Conservation (phyloP, 1,140 invertebrate genomes). For the Macrobrachium rosenbergii region DNA sequence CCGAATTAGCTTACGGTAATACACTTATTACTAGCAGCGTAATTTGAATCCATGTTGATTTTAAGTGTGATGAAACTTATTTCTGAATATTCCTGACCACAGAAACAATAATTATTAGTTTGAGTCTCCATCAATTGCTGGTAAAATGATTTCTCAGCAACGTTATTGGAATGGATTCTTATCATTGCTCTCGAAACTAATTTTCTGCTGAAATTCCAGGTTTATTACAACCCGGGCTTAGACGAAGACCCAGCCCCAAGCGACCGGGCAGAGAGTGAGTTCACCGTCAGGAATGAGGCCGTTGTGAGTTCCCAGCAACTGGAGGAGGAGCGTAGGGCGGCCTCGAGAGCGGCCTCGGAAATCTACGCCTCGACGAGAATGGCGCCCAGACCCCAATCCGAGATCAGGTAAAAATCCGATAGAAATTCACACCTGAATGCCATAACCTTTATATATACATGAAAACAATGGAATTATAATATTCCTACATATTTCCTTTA, state of each 20-base stretch:
- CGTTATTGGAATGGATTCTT: no score
- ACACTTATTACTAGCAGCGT: no score
- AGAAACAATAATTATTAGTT: no score
- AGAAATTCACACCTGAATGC: neutral
- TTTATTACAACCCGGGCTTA: constrained; percentile 58
- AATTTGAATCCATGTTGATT: no score
- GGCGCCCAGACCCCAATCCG: constrained; percentile 50
- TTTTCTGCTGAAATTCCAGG: neutral
- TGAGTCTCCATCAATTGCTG: no score
- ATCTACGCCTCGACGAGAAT: constrained; percentile 64
- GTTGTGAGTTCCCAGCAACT: constrained; percentile 40
- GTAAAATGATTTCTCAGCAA: no score
- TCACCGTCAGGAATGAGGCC: constrained; percentile 59
- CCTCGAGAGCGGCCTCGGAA: constrained; percentile 61
- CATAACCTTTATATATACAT: neutral
- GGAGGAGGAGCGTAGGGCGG: constrained; percentile 58
- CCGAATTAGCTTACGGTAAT: neutral
- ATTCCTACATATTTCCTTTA: no score
- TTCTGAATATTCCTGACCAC: no score
- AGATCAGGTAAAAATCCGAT: constrained; percentile 43
- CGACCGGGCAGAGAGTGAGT: constrained; percentile 65
- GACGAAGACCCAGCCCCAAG: constrained; percentile 55
- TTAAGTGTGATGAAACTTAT: no score
- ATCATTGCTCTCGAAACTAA: neutral
- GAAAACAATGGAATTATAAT: no score